Evolutionary conservation across 2,797 vertebrate genomes (phyloP).

Genomic region (Macroramphosus scolopax): DNA sequence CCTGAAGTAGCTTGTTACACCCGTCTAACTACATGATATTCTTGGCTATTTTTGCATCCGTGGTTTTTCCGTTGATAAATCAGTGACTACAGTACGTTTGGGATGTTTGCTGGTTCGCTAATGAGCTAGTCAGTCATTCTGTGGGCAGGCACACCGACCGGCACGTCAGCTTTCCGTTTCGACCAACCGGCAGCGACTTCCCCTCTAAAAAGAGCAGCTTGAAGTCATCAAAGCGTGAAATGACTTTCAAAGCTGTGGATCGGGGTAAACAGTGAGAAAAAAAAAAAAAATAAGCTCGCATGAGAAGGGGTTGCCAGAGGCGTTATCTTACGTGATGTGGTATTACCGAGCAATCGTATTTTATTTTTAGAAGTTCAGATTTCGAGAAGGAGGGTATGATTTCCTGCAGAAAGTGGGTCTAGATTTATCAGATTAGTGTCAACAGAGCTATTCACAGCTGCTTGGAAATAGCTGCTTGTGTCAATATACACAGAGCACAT

Average conservation of each 20-base stretch:
- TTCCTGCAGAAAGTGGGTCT: constrained; percentile 2
- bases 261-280: constrained; percentile 27
- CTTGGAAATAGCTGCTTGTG: constrained; percentile 15
- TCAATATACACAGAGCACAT: constrained; percentile 22
- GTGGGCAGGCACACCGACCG: constrained; percentile 8
- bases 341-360: constrained; percentile 22
- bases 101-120: constrained; percentile 29
- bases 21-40: constrained; percentile 4
- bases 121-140: constrained; percentile 20
- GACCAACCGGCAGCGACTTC: constrained; percentile 19
- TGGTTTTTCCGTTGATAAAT: constrained; percentile 21
- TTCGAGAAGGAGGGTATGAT: background rate
- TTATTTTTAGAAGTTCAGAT: constrained; percentile 24
- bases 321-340: constrained; percentile 22
- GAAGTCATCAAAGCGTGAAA: constrained; percentile 58
- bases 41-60: constrained; percentile 19
- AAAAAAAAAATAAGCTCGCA: constrained; percentile 15
- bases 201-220: constrained; percentile 35
- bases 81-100: constrained; percentile 7
- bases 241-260: constrained; percentile 40
- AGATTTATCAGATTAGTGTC: constrained; percentile 7
- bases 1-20: too few relatives aligned
- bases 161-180: constrained; percentile 21
- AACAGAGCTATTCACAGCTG: background rate
- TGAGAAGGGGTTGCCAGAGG: constrained; percentile 8